Percentiles rank a stretch among this genome's conserved stretches.
Evolutionary conservation across 2,797 vertebrate species (phyloP).

Genomic region (Jordanella pulchra): DNA sequence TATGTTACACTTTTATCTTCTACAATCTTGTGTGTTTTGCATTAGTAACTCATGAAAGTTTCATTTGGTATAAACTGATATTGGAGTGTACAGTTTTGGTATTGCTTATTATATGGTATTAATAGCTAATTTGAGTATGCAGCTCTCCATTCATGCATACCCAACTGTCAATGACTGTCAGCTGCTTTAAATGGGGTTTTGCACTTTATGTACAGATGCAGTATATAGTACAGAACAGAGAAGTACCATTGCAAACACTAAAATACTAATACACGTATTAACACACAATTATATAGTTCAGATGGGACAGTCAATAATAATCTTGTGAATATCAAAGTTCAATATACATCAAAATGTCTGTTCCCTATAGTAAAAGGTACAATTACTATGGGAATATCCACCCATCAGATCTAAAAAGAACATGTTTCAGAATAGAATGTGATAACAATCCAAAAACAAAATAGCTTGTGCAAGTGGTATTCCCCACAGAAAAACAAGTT

Average conservation of each 20-base stretch:
- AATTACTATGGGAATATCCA: no score
- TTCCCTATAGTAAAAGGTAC: no score
- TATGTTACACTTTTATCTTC: neutral
- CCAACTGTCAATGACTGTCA: neutral
- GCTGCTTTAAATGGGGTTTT: neutral
- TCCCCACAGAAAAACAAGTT: no score
- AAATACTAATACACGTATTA: neutral
- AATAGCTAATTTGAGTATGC: neutral
- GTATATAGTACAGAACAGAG: neutral
- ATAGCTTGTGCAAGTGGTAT: no score
- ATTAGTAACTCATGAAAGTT: neutral
- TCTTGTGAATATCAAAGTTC: no score
- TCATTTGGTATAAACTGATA: neutral
- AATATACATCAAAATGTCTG: no score
- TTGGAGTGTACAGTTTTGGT: neutral
- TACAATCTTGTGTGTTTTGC: neutral
- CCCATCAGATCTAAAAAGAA: no score
- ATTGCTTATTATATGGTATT: neutral
- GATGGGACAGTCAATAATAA: no score
- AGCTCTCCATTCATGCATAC: slow-evolving; percentile 15
- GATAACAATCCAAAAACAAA: no score
- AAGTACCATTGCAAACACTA: neutral
- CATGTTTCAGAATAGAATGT: no score
- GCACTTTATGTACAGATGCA: neutral
- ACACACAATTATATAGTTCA: neutral